A percentile compares a stretch with the other conserved stretches of the same genome.
Evolutionary conservation across 2,113 vertebrate species (phyloP).

Genomic region (Pterophyllum scalare): DNA sequence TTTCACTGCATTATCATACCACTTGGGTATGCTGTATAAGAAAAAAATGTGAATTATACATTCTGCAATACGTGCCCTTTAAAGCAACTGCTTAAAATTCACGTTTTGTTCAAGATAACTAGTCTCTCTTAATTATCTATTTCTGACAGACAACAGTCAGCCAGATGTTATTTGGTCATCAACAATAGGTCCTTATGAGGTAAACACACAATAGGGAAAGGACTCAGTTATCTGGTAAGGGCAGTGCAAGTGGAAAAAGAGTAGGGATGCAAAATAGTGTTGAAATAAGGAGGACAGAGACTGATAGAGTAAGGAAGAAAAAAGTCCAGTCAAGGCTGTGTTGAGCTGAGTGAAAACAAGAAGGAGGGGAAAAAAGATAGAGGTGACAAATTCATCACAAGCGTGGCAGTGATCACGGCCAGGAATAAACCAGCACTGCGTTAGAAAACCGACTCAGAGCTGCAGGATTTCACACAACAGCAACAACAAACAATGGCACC

Average conservation of each 20-base stretch:
- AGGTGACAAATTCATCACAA: conserved; percentile 55
- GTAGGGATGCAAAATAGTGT: not conserved
- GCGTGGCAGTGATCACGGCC: conserved; percentile 8
- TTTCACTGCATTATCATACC: not conserved
- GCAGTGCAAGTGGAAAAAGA: not conserved
- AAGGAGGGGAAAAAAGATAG: not conserved
- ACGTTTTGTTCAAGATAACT: not conserved
- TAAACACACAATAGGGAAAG: not conserved
- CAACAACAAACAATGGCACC: conserved; percentile 30
- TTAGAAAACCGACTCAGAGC: conserved; percentile 28
- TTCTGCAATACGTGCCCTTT: not conserved
- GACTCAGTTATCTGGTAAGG: no score
- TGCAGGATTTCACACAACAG: conserved; percentile 22
- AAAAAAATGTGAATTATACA: not conserved
- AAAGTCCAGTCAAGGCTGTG: not conserved
- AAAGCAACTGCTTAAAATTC: not conserved
- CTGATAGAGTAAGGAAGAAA: not conserved
- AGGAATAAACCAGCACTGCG: conserved; percentile 20
- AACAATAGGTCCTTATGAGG: no score
- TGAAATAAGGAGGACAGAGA: not conserved
- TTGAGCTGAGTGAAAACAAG: conserved; percentile 22
- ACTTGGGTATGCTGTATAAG: not conserved
- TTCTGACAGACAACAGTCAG: no score
- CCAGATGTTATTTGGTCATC: no score
- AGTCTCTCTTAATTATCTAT: not conserved